Percentiles rank a stretch among this genome's conserved stretches.
Conservation (phyloP, 2,888 invertebrate species). For the Aricia artaxerxes region DNA sequence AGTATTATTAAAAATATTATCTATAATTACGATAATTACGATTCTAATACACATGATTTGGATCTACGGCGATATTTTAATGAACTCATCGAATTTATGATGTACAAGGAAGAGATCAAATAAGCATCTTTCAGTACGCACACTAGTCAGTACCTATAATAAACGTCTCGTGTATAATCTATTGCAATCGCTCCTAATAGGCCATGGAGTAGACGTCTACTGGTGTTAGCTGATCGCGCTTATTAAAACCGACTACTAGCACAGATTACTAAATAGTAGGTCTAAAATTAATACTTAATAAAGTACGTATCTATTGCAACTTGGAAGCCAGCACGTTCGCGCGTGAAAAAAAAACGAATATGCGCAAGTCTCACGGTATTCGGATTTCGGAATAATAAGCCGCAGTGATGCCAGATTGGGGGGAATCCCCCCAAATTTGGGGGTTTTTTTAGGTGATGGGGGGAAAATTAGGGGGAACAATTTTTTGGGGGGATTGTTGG, state of each 20-base stretch:
- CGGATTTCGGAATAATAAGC: too few relatives aligned
- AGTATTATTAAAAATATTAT: too few relatives aligned
- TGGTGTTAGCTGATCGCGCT: conserved; percentile 34
- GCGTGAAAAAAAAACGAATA: too few relatives aligned
- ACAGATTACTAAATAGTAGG: not conserved
- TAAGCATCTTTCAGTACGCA: conserved; percentile 9
- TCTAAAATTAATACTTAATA: too few relatives aligned
- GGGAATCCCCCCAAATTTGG: too few relatives aligned
- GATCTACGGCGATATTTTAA: not conserved
- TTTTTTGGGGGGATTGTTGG: too few relatives aligned
- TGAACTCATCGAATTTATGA: conserved; percentile 3
- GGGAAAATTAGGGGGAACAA: too few relatives aligned
- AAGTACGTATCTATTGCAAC: too few relatives aligned
- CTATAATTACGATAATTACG: not conserved
- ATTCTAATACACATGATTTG: not conserved
- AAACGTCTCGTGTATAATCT: not conserved
- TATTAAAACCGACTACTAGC: not conserved
- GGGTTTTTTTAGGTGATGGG: too few relatives aligned
- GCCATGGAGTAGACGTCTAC: conserved; percentile 22
- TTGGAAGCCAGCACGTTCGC: too few relatives aligned
- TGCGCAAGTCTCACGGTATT: too few relatives aligned
- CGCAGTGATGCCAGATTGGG: too few relatives aligned
- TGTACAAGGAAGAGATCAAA: conserved; percentile 29
- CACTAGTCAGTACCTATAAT: not conserved
- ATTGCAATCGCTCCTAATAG: conserved; percentile 19